Base-by-base conservation (phyloP, 2,113 vertebrate genomes). In the Leptocoma aspasia region DNA sequence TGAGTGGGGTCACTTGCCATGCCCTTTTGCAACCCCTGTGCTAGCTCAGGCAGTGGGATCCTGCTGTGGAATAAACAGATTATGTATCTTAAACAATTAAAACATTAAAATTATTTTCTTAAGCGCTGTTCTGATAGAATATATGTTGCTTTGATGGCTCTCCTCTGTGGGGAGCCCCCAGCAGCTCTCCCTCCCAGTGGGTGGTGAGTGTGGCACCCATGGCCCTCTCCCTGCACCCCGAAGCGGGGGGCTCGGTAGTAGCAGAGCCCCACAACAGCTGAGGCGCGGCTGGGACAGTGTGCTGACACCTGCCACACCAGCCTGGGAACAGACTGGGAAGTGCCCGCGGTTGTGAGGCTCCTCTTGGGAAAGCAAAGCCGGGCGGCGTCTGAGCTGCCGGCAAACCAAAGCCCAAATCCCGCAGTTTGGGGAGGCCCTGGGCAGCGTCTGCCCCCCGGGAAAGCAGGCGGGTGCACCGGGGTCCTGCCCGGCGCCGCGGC, bases 41-140 rank as follows among this genome's bases (percentile, higher is more conserved):
- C 82, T 68, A 16, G 31, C 56, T 81, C 44, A 16, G 49, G 78
- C 84, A 35, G 33, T 23, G 41, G 21, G 52, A 28, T 86, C 63
- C 44, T 70, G 75, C 69, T 7, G 15, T 50, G 47, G 57, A 60
- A 57, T 60, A 69, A 82, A 59, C 64, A 72, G 53, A 33, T 69
- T 24, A 37, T 92, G 44, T 71, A 73, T 64, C 75, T 65, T 52
- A 52, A 86, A 75, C 56, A 47, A 21, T 80, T 71, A 64, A 80
- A 82, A 77, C 64, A 94, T 94, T 92, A 84, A 94, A 93, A 50
- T 72, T 96, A 91, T 92, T 82, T 97, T 96, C 93, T 70, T 84
- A 95, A 92, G 84, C 27, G 42, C 52, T 84, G 31, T 61, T 65
- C 63, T 27, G 28, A 3, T n/a, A 13, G 49, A 84, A 60, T 41